Evolutionary conservation across 53 echinoderm and acorn worm species (phyloP), one percentile per base, ranked within the genome.

Genomic region (Echinarachnius parma): DNA sequence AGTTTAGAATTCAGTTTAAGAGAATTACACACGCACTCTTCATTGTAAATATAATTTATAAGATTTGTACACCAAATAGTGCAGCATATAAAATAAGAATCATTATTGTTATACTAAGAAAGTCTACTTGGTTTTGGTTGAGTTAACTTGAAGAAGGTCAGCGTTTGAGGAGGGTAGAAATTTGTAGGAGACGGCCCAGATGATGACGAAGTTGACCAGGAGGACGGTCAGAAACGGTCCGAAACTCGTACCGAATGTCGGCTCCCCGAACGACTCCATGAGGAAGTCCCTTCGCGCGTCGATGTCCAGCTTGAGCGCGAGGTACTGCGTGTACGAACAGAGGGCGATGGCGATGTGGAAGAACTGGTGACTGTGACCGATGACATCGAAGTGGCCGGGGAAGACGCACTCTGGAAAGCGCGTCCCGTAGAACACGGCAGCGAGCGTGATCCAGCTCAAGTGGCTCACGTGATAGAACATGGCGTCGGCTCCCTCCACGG

Each of bases 291-390:
- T 59, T 1, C 85, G 44, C 1, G 74, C 31, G 23, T 63, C 62
- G 71, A 85, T 70, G 30, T 85, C 85, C 16, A 61, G 13, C 0
- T 80, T 25, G 22, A 74, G 33, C 0, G 55, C 80, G 15, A 75
- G 58, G 0, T 80, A 37, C 19, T 85, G 85, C 1, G 33, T 31
- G 60, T 72, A 78, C n/a, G 67, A 75, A 9, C 75, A 45, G 2
- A 75, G 11, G 64, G 53, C 62, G 28, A 64, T 36, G 35, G 75
- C 14, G 13, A 80, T 33, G 45, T 80, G 80, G 50, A 80, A 85
- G 21, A 70, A 29, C 37, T 85, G 85, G 33, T 85, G 85, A 65
- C 85, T 85, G 52, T 85, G 85, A 34, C 79, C 79, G 20, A 85
- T 47, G 63, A 85, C 57, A 28, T 85, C 85, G 34, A 85, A 85